Percentiles rank a stretch among this genome's conserved stretches.
Evolutionary conservation across 1,140 invertebrate species (phyloP).

Genomic region (Neodiprion lecontei): DNA sequence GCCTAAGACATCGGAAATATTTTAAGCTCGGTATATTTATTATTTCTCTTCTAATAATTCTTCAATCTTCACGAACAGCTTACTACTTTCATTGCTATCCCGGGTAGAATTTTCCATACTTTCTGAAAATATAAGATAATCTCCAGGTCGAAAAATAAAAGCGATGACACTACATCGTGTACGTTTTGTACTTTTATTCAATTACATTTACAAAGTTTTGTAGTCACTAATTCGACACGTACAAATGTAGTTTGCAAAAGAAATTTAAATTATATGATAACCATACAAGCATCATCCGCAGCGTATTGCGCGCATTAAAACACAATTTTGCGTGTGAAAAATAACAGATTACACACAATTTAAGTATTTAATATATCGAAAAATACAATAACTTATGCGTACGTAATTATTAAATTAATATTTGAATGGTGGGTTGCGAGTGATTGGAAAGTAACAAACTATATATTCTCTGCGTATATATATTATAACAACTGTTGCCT

Average conservation of each 20-base stretch:
- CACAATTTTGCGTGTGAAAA: neutral
- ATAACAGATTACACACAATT: neutral
- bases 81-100: no score
- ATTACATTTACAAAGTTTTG: neutral
- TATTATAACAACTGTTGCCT: no score
- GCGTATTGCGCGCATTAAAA: neutral
- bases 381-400: neutral
- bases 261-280: neutral
- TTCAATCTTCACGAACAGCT: no score
- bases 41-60: no score
- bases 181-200: neutral
- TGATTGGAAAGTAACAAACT: neutral
- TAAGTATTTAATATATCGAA: no score
- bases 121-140: no score
- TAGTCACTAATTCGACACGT: neutral
- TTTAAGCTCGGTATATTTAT: no score
- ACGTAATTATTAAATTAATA: neutral
- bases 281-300: neutral
- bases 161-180: no score
- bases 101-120: no score
- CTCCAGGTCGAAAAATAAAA: no score
- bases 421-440: neutral
- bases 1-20: no score
- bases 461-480: no score
- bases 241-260: neutral